These are phyloP conservation scores for Acrobasis suavella DNA, from an alignment of 2,888 invertebrate genomes.

Conservation along the genomic window DNA sequence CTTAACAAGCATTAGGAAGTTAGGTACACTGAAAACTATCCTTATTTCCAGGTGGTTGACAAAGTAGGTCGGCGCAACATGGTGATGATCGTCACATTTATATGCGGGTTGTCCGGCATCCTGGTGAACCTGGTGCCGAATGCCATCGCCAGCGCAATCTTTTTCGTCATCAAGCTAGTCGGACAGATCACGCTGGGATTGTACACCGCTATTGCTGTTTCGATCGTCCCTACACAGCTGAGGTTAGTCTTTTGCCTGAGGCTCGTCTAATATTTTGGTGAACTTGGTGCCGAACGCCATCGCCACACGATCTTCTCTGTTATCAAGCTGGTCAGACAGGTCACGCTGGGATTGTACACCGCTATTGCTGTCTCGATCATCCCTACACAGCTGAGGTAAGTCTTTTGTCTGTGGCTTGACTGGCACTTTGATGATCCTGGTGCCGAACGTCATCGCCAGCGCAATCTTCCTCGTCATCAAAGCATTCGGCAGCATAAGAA, in stretches of 20 bases:
- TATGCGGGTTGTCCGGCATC: slow-evolving; percentile 70
- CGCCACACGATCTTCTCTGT: slow-evolving; percentile 67
- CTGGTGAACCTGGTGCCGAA: slow-evolving; percentile 77
- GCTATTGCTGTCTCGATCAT: slow-evolving; percentile 72
- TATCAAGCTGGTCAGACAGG: slow-evolving; percentile 45
- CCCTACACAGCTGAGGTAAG: slow-evolving; percentile 70
- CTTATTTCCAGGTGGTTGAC: slow-evolving; percentile 46
- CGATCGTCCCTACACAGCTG: slow-evolving; percentile 69
- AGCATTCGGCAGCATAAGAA: slow-evolving; percentile 19
- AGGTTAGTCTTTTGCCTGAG: slow-evolving; percentile 51
- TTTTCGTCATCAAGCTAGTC: slow-evolving; percentile 51
- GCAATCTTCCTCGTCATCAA: slow-evolving; percentile 61
- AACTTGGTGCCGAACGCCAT: slow-evolving; percentile 78
- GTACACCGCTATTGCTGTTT: slow-evolving; percentile 69
- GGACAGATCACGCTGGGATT: slow-evolving; percentile 58
- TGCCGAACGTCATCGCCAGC: slow-evolving; percentile 71
- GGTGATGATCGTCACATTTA: slow-evolving; percentile 52
- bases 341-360: slow-evolving; percentile 62
- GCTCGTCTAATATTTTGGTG: slow-evolving; percentile 64
- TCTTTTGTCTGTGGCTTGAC: slow-evolving; percentile 44
- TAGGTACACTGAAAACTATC: background rate
- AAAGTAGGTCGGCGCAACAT: slow-evolving; percentile 69
- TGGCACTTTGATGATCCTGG: slow-evolving; percentile 76
- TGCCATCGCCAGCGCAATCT: slow-evolving; percentile 71
- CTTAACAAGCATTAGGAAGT: too few relatives aligned